These are phyloP conservation scores for Acleris literana DNA, from an alignment of 2,888 invertebrate genomes.

Conservation along the genomic window DNA sequence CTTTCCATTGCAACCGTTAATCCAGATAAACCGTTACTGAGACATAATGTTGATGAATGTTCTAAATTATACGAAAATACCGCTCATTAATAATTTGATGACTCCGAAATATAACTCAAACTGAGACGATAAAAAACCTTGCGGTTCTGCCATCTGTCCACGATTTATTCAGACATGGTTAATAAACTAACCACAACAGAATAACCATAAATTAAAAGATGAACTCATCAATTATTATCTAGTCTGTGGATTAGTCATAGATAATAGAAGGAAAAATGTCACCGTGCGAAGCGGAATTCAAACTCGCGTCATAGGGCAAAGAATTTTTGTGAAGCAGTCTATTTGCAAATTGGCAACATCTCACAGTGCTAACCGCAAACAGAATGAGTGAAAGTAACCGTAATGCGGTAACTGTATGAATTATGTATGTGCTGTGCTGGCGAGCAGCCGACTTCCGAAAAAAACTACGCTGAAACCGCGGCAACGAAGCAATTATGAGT, in stretches of 20 bases:
- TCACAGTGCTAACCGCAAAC: constrained; percentile 15
- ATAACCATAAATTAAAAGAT: constrained; percentile 25
- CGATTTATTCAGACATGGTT: constrained; percentile 24
- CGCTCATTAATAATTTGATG: constrained; percentile 25
- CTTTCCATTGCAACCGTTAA: constrained; percentile 4
- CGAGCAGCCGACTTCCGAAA: constrained; percentile 56
- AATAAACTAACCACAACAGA: constrained; percentile 25
- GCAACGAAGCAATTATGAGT: constrained; percentile 26
- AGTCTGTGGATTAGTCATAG: constrained; percentile 25
- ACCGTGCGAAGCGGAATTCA: neutral
- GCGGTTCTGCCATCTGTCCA: constrained; percentile 31
- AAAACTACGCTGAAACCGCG: constrained; percentile 40
- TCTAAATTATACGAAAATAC: constrained; percentile 15
- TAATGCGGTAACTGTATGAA: constrained; percentile 59
- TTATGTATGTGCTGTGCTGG: constrained; percentile 48
- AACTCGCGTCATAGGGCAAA: neutral
- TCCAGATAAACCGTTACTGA: constrained; percentile 19
- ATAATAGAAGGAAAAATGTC: constrained; percentile 14
- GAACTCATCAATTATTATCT: constrained; percentile 36
- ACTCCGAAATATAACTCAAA: constrained; percentile 6
- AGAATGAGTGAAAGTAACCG: constrained; percentile 51
- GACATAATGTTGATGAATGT: constrained; percentile 25
- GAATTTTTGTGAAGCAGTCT: constrained; percentile 6
- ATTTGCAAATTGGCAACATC: constrained; percentile 33
- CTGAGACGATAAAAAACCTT: constrained; percentile 28